Base-by-base conservation (phyloP, 92 coral and sea anemone genomes). In the Phenganax stokvisi region DNA sequence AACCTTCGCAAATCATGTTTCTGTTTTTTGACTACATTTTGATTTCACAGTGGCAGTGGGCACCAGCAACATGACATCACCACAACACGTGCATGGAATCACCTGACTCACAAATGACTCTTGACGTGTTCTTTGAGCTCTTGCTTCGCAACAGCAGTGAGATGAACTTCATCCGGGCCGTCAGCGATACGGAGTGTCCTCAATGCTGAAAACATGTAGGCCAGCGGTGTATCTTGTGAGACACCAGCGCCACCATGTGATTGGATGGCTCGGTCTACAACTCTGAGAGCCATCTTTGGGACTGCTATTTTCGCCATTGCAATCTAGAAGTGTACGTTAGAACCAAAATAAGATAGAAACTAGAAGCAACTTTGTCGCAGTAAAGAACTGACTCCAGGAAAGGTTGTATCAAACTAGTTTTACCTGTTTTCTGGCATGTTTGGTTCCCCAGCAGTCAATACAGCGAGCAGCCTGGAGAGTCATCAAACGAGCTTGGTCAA, bases 151-250 rank as follows among this genome's bases (percentile, higher is more conserved):
- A 96, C 89, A 2, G 96, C 91, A 54, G 94, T 94, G 85, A 96
- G 81, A 76, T 96, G 99, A 16, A 96, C 99, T 80, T 96, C 99
- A 83, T 96, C 99, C 37, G 99, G 99, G 51, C 99, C 99, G 84
- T 96, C 99, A 16, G 99, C 99, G 54, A 96, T 92, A 20, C 99
- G 92, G 64, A 96, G 87, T 28, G 91, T 80, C 79, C 99, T 92
- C 54, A 86, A 85, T 0, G 67, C 69, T n/a, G 90, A 61, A 72
- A 85, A 96, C 80, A 89, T 62, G 81, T 80, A 17, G 16, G 97
- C 83, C 85, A 96, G 89, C 74, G 94, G 91, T 17, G 99, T 87
- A 80, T 96, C 99, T 80, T 96, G 99, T 51, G 89, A 96, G 47
- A 96, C 91, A 6, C 99, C 99, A 87, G 86, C 92, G 85, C 97